A percentile compares a stretch with the other conserved stretches of the same genome.
phyloP scores from a whole-genome alignment of 2,797 vertebrate species.

The Cirrhinus molitorella region DNA sequence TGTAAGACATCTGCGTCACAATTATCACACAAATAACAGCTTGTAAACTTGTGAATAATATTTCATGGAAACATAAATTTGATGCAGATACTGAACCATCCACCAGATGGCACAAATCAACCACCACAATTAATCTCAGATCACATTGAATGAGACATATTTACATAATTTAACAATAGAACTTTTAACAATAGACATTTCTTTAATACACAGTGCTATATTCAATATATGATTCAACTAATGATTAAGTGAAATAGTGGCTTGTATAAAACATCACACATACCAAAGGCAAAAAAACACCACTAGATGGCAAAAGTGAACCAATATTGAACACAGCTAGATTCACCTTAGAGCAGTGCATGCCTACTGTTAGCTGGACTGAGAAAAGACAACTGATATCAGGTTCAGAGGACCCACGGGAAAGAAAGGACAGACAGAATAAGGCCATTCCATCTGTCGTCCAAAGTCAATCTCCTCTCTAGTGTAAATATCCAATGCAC shows the following conservation, averaged over 20 bases:
- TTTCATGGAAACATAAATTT: neutral
- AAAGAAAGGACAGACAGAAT: slow-evolving; percentile 46
- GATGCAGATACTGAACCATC: neutral
- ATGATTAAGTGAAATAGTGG: neutral
- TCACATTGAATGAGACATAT: neutral
- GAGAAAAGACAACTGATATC: slow-evolving; percentile 35
- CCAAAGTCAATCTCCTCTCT: slow-evolving; percentile 34
- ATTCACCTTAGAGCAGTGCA: slow-evolving; percentile 4
- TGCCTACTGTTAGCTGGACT: slow-evolving; percentile 37
- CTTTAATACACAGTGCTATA: neutral
- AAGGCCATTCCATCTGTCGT: slow-evolving; percentile 56
- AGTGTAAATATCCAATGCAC: slow-evolving; percentile 51
- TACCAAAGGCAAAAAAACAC: slow-evolving; percentile 4
- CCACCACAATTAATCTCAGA: neutral
- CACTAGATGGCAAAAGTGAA: slow-evolving; percentile 61
- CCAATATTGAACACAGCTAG: neutral
- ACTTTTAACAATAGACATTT: neutral
- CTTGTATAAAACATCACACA: neutral
- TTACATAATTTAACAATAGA: neutral
- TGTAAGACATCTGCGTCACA: neutral
- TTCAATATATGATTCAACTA: neutral
- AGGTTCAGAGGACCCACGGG: slow-evolving; percentile 45
- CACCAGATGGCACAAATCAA: slow-evolving; percentile 29
- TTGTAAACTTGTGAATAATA: neutral
- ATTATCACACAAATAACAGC: neutral